Evolutionary conservation across 2,888 invertebrate species (phyloP), one percentile per base, ranked within the genome.

Genomic region (Blera fallax): DNA sequence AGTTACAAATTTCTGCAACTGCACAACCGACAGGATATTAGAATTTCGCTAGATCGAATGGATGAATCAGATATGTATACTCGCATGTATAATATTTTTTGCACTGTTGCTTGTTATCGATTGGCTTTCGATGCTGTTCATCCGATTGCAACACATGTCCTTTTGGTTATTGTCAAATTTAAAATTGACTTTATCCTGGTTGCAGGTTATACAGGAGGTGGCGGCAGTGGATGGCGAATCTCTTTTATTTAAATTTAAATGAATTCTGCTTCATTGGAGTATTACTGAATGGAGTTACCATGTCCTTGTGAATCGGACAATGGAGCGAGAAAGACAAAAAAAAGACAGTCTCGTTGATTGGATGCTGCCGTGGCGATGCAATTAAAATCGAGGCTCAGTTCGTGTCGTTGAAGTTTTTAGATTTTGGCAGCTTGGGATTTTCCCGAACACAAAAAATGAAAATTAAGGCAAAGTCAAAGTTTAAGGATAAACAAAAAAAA

Each of bases 111-210:
- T 79, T 62, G 83, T 69, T 79, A 74, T 74, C 69, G 84, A 84
- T 84, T 84, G 74, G 56, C 62, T 79, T 56, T 79, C 74, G 74
- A 79, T 79, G 84, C 32, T 82, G 77, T 72, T 77, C 82, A 77
- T 72, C 40, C 70, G 84, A 80, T 76, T 80, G 80, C 80, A 80
- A 84, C 74, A 80, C 74, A 76, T 70, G 84, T 80, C 80, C 84
- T 69, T 74, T 84, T 79, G 80, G 84, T 80, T 84, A 80, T 74
- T 80, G 84, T 74, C 80, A 74, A 80, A 80, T 80, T 80, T 52
- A 58, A 84, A 84, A 84, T 84, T 80, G 80, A 84, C 84, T 84
- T 80, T 79, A 78, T 84, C 79, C 83, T 84, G 78, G 48, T 62
- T 48, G 52, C 50, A 40, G 40, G 32, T 32, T 37, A 11, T 37